Conservation (phyloP, 2,888 invertebrate genomes). For the Leuctra nigra region DNA sequence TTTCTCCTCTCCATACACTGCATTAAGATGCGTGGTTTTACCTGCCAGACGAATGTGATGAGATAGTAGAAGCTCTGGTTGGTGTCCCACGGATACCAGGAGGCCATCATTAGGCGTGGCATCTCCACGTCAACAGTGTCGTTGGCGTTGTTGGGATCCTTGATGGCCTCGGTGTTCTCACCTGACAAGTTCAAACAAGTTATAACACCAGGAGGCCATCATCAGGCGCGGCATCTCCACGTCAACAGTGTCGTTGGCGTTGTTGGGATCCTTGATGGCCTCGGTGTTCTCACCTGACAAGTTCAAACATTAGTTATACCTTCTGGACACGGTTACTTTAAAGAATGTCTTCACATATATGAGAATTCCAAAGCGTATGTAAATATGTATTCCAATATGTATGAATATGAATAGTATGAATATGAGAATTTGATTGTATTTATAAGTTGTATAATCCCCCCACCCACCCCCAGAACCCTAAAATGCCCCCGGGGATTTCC, state of each 20-base stretch:
- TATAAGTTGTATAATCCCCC: too few relatives aligned
- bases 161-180: conserved; percentile 60
- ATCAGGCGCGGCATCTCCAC: conserved; percentile 63
- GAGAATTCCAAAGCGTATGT: too few relatives aligned
- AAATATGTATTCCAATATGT: too few relatives aligned
- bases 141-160: conserved; percentile 63
- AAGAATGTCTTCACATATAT: too few relatives aligned
- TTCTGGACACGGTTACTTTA: too few relatives aligned
- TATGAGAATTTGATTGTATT: too few relatives aligned
- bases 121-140: conserved; percentile 57
- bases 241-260: conserved; percentile 58
- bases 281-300: conserved; percentile 56
- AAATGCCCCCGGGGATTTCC: too few relatives aligned
- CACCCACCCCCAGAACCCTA: too few relatives aligned
- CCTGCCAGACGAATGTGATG: conserved; percentile 59
- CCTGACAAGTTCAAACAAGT: too few relatives aligned
- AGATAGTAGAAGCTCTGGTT: conserved; percentile 62
- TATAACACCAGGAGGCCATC: conserved; percentile 69
- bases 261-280: conserved; percentile 57
- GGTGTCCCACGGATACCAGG: conserved; percentile 75
- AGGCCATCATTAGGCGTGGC: conserved; percentile 65
- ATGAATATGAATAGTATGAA: too few relatives aligned
- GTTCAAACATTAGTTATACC: too few relatives aligned
- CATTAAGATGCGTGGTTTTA: conserved; percentile 33
- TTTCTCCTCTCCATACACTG: too few relatives aligned